phyloP scores from a whole-genome alignment of 2,113 vertebrate species.

The Panurus biarmicus region DNA sequence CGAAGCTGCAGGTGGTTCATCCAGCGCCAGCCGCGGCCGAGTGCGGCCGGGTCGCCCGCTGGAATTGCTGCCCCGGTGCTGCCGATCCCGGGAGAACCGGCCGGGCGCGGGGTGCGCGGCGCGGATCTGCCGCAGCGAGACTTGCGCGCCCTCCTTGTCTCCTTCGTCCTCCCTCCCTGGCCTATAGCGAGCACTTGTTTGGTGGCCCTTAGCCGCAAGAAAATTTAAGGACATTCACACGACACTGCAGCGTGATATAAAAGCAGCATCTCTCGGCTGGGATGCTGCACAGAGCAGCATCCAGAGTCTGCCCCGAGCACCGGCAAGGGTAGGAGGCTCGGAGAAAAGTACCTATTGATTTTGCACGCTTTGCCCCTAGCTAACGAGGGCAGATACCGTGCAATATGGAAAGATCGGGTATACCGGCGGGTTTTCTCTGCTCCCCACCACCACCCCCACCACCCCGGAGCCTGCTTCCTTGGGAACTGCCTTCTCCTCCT shows the following conservation, averaged over 20 bases:
- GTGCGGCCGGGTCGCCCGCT: background rate
- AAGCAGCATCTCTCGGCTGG: background rate
- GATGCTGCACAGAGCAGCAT: background rate
- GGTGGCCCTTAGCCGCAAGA: background rate
- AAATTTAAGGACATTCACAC: background rate
- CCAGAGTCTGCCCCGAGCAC: background rate
- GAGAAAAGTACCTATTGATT: background rate
- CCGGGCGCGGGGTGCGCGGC: too few relatives aligned
- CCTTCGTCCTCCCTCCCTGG: too few relatives aligned
- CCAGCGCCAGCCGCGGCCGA: background rate
- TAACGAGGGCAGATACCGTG: background rate
- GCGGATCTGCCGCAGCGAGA: too few relatives aligned
- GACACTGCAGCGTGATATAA: background rate
- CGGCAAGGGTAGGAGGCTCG: background rate
- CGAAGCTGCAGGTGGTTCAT: background rate
- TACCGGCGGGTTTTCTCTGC: background rate
- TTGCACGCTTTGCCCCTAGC: background rate
- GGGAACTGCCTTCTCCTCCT: constrained; percentile 55
- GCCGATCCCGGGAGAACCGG: too few relatives aligned
- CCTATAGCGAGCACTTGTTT: rapidly evolving
- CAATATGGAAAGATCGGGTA: background rate
- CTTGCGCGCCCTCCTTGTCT: background rate
- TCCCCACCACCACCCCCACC: background rate
- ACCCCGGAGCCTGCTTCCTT: background rate
- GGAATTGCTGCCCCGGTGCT: rapidly evolving